Conservation (phyloP, 2,888 invertebrate genomes). For the Danaus chrysippus region DNA sequence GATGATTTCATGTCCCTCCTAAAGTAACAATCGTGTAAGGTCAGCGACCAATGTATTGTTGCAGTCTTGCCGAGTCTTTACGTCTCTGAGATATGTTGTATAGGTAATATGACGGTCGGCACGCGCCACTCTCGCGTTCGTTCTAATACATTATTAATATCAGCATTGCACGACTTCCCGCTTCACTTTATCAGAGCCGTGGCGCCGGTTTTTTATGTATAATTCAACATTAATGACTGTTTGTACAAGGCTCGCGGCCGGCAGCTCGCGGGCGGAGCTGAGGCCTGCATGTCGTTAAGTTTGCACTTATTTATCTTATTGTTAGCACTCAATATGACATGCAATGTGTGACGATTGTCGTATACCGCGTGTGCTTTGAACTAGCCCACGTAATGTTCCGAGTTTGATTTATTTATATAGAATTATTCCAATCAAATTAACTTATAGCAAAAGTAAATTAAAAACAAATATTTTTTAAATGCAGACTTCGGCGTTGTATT, state of each 20-base stretch:
- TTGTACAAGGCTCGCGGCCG: not conserved
- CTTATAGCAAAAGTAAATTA: too few relatives aligned
- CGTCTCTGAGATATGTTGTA: not conserved
- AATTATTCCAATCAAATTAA: too few relatives aligned
- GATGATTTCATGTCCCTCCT: conserved; percentile 17
- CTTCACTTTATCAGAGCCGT: conserved; percentile 1
- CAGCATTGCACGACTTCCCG: not conserved
- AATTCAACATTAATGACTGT: conserved; percentile 4
- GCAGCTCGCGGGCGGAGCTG: not conserved
- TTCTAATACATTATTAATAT: conserved; percentile 4
- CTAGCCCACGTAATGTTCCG: not conserved
- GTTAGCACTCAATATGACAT: not conserved
- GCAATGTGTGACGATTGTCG: too few relatives aligned
- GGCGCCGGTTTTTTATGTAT: conserved; percentile 8
- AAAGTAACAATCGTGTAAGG: not conserved
- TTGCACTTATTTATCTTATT: not conserved
- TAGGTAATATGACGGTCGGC: not conserved
- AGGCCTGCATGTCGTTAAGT: not conserved
- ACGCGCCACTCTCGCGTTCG: conserved; percentile 10
- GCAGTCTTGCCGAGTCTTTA: not conserved
- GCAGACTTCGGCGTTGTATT: too few relatives aligned
- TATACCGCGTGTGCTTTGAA: not conserved
- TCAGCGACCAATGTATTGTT: too few relatives aligned
- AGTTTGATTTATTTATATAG: conserved; percentile 8
- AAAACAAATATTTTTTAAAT: too few relatives aligned